Base-by-base conservation (phyloP, 2,797 vertebrate genomes). In the Hydrocynus forskahlii region DNA sequence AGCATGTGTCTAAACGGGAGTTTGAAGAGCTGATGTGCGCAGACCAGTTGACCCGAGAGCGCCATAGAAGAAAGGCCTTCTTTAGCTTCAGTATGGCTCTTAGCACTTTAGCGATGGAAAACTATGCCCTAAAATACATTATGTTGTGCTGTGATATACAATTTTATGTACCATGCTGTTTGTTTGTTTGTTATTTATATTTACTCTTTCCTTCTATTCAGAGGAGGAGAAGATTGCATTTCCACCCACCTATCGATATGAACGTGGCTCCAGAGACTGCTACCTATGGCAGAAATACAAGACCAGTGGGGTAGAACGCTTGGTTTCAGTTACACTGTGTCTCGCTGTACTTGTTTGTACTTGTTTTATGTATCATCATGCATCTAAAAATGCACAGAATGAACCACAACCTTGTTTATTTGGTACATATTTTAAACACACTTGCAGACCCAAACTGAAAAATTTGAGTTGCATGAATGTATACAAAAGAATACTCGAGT, bases 241-340 rank as follows among this genome's bases (percentile, higher is more conserved):
- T 88, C 95, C 95, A 75, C 95, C 95, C 35, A 96, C 95, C 25
- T 96, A 95, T 78, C 94, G 95, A n/a, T 96, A 96, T 82, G 95
- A 96, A 64, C 91, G 94, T 7, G 95, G 95, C 82, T 94, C 95
- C 21, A 92, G 95, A 81, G 93, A 95, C 87, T 93, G 92, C 67
- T 96, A 96, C 86, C 91, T 95, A 1, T 95, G 95, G 93, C 94
- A 96, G 73, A 96, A 96, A 88, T 95, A 95, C 91, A 96, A 95
- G 90, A 94, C 94, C 17, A 95, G 95, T 71, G 95, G 95, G 85
- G 95, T 96, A 88, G 85, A 73, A 5, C 5, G 25, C 7, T 67
- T 38, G 2, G 57, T 48, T 63, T 64, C 12, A 54, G n/a, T 17
- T 40, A 19, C 14, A 12, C 13, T 63, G 2, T 23, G 9, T 21